A percentile compares a stretch with the other conserved stretches of the same genome.
Conservation (phyloP, 2,113 vertebrate species). For the Ctenomys sociabilis region DNA sequence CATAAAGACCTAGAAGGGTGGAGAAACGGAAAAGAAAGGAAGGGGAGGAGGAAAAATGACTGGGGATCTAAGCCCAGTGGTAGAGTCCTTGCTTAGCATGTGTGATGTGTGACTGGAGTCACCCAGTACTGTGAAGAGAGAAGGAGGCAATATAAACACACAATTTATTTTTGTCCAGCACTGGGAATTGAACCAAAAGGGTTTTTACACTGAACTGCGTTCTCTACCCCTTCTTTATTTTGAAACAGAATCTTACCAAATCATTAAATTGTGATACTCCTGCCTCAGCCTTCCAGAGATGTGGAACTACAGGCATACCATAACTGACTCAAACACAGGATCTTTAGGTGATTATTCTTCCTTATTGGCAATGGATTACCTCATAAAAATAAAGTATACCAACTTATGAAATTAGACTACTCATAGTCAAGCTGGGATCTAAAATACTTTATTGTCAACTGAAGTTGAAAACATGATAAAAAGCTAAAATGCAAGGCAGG, state of each 20-base stretch:
- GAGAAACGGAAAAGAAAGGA: background rate
- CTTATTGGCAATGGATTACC: background rate
- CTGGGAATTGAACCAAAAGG: background rate
- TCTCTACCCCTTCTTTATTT: background rate
- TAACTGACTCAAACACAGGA: background rate
- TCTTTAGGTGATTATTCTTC: background rate
- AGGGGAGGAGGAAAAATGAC: background rate
- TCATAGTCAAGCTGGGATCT: background rate
- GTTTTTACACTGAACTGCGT: background rate
- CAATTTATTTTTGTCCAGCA: background rate
- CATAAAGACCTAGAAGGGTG: background rate
- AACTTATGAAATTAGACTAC: background rate
- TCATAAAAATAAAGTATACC: background rate
- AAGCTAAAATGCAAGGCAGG: background rate
- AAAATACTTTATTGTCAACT: background rate
- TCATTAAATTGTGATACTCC: background rate
- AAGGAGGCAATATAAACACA: background rate
- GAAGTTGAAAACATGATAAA: background rate
- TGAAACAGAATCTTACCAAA: background rate
- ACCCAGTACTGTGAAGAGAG: background rate
- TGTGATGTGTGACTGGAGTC: background rate
- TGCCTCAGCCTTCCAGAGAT: background rate
- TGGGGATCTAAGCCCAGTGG: background rate
- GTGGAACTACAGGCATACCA: background rate
- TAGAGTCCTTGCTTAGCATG: background rate